Conservation (phyloP, 2,888 invertebrate species). For the Pegoplata infirma region DNA sequence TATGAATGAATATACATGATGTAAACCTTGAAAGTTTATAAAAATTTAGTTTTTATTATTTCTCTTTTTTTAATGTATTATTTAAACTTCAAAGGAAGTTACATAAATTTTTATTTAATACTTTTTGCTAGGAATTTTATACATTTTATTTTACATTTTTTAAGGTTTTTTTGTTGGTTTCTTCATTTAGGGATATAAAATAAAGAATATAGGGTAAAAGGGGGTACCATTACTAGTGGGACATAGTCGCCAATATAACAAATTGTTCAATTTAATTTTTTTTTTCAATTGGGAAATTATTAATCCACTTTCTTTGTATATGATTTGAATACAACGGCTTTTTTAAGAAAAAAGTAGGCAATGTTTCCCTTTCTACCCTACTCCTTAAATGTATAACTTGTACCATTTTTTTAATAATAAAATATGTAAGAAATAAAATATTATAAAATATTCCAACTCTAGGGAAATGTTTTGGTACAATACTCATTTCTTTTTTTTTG, state of each 20-base stretch:
- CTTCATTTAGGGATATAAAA: not conserved
- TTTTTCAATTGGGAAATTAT: too few species aligned
- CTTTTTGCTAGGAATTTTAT: not conserved
- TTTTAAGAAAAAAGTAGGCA: too few species aligned
- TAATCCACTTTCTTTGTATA: too few species aligned
- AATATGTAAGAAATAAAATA: conserved; percentile 1
- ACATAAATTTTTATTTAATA: conserved; percentile 6
- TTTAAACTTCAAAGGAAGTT: not conserved
- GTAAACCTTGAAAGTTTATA: conserved; percentile 33
- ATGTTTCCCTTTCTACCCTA: too few species aligned
- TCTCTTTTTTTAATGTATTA: not conserved
- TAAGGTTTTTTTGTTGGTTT: too few species aligned
- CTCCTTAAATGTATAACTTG: not conserved
- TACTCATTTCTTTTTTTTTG: too few species aligned
- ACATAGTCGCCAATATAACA: too few species aligned
- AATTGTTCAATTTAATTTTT: too few species aligned
- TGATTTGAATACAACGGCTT: too few species aligned
- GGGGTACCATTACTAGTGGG: too few species aligned
- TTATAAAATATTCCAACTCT: conserved; percentile 15
- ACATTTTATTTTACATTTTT: not conserved
- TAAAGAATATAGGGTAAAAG: too few species aligned
- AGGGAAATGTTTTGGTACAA: conserved; percentile 2
- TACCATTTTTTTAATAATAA: not conserved
- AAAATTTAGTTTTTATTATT: not conserved
- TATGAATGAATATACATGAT: not conserved